phyloP scores from a whole-genome alignment of 2,888 invertebrate genomes.

The Agonopterix heracliana region DNA sequence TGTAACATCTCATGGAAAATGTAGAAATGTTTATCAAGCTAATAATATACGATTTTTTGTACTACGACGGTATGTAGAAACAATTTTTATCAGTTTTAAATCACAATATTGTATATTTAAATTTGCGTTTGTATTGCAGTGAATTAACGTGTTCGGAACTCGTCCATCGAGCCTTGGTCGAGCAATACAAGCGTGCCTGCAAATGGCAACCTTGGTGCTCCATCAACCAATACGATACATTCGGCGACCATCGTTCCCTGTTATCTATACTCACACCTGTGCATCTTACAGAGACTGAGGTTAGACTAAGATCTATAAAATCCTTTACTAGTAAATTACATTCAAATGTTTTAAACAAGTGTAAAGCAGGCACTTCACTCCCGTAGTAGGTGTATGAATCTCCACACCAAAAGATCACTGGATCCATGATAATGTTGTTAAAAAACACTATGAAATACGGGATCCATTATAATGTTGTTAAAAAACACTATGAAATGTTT shows the following conservation, averaged over 20 bases:
- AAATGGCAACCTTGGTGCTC: slow-evolving; percentile 62
- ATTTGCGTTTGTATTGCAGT: slow-evolving; percentile 23
- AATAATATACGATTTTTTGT: slow-evolving; percentile 51
- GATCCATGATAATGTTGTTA: too few relatives aligned
- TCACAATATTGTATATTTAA: too few relatives aligned
- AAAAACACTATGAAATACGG: too few relatives aligned
- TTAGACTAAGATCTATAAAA: slow-evolving; percentile 13
- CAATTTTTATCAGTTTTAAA: not conserved
- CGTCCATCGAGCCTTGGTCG: slow-evolving; percentile 46
- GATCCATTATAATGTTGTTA: too few relatives aligned
- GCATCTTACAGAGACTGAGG: slow-evolving; percentile 55
- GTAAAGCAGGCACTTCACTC: too few relatives aligned
- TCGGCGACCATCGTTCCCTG: slow-evolving; percentile 52
- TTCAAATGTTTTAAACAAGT: too few relatives aligned
- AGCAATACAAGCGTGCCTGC: slow-evolving; percentile 43
- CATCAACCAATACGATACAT: slow-evolving; percentile 52
- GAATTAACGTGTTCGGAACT: slow-evolving; percentile 57
- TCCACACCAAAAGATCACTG: too few relatives aligned
- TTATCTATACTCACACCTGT: slow-evolving; percentile 54
- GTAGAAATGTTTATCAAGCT: slow-evolving; percentile 44
- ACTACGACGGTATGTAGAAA: slow-evolving; percentile 41
- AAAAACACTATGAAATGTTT: too few relatives aligned
- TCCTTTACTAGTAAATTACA: too few relatives aligned
- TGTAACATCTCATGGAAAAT: slow-evolving; percentile 37
- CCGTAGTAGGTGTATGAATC: too few relatives aligned